Conservation (phyloP, 2,888 invertebrate species). For the Rosalia funebris region DNA sequence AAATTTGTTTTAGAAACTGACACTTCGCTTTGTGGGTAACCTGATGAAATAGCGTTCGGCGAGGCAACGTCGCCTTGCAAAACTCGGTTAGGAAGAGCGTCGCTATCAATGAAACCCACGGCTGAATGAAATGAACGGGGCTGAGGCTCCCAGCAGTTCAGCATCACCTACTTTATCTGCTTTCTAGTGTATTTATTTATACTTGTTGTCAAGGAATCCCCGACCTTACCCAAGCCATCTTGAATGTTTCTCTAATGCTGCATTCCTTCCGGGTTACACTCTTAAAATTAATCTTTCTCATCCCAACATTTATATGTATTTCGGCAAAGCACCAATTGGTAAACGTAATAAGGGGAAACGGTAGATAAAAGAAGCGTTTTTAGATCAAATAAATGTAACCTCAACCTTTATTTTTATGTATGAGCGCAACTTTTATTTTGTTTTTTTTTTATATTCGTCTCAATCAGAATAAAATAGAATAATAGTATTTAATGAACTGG, state of each 20-base stretch:
- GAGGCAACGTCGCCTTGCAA: slow-evolving; percentile 17
- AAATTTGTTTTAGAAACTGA: too few relatives aligned
- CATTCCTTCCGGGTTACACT: slow-evolving; percentile 19
- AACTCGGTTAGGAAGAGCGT: slow-evolving; percentile 39
- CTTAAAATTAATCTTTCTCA: slow-evolving; percentile 17
- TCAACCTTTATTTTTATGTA: neutral
- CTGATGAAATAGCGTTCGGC: too few relatives aligned
- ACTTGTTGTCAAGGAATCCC: slow-evolving; percentile 39
- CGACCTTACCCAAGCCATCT: slow-evolving; percentile 37
- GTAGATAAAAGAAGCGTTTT: neutral
- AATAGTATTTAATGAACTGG: too few relatives aligned
- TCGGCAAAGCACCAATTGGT: neutral
- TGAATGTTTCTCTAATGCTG: slow-evolving; percentile 19
- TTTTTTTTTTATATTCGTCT: neutral
- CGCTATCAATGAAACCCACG: slow-evolving; percentile 45
- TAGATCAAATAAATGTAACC: neutral
- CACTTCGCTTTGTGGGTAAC: too few relatives aligned
- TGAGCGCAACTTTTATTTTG: neutral
- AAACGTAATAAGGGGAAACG: neutral
- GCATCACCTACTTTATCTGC: slow-evolving; percentile 30
- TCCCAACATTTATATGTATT: neutral
- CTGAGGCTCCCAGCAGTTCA: slow-evolving; percentile 31
- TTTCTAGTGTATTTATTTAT: slow-evolving; percentile 42
- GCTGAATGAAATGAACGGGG: slow-evolving; percentile 44
- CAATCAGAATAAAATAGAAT: neutral